Conservation (phyloP, 2,113 vertebrate genomes). For the Muscicapa adusta region DNA sequence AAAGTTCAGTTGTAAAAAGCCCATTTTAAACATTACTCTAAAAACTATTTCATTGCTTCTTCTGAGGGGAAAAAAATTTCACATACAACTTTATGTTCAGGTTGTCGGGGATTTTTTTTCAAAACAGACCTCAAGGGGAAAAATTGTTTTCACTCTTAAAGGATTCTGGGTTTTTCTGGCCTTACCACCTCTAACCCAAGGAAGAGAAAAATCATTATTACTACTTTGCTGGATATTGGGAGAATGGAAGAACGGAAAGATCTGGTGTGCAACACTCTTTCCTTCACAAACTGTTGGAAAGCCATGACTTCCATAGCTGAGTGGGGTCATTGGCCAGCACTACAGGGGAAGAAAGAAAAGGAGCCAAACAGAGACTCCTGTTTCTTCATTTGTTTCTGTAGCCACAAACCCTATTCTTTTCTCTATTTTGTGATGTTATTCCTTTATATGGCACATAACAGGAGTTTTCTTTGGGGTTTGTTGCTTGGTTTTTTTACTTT, state of each 20-base stretch:
- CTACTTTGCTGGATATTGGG: not conserved
- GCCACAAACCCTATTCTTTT: not conserved
- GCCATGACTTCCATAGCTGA: not conserved
- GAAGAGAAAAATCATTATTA: slow-evolving; percentile 8
- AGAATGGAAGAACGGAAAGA: slow-evolving; percentile 8
- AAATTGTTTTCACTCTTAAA: slow-evolving; percentile 8
- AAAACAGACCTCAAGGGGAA: not conserved
- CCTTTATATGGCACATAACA: not conserved
- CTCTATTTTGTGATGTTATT: not conserved
- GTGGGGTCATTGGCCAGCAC: not conserved
- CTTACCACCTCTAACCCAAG: not conserved
- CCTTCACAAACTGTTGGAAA: not conserved
- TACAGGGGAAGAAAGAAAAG: not conserved
- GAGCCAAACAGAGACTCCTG: not conserved
- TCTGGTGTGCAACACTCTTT: not conserved
- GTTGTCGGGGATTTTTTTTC: not conserved
- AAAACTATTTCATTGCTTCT: not conserved
- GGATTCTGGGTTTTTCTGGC: not conserved
- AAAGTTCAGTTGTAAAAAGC: not conserved
- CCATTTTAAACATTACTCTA: not conserved
- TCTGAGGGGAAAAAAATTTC: not conserved
- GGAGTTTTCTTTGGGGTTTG: not conserved
- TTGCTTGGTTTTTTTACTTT: not conserved
- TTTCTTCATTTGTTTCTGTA: not conserved
- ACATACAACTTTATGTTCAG: not conserved